Evolutionary conservation across 2,797 vertebrate genomes (phyloP), one percentile per base, ranked within the genome.

Genomic region (Macrochelys suwanniensis): DNA sequence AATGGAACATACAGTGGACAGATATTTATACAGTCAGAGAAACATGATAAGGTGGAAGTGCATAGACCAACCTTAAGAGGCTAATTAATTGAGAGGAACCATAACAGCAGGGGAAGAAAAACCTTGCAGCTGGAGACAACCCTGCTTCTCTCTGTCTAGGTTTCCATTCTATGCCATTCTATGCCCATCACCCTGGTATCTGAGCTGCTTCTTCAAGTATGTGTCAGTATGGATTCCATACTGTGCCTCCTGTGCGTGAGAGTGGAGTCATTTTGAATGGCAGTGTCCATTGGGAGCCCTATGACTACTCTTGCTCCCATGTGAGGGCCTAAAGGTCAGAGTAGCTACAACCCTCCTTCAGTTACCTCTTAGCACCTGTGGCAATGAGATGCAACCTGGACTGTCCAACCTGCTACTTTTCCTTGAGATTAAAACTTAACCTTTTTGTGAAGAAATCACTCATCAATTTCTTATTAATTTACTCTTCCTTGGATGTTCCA

Each of bases 171-270:
- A 88, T 76, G 80, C 37, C 53, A 80, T 50, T 15, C 93, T 90
- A 88, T 76, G 80, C 88, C 86, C 82, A 88, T 96, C 89, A 84
- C 93, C 82, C 68, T 95, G 84, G 92, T 68, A 94, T 91, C 88
- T 28, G 13, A 71, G 59, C 1, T 4, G 59, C n/a, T 93, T 25
- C 85, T 89, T 65, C n/a, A 92, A 45, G 21, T 65, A 21, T 71
- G 76, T 88, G 68, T 71, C 68, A 42, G n/a, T 42, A 37, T 71
- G 10, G 37, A 71, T 71, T 37, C 19, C n/a, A 71, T 19, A 37
- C 10, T 71, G 68, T 71, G 68, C 21, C n/a, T 71, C n/a, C 5
- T 23, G 68, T 6, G 61, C 4, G 5, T 71, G n/a, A 42, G n/a
- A 21, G 16, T 16, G n/a, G 68, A 71, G 68, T 71, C 37, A 4